A percentile compares a stretch with the other conserved stretches of the same genome.
These are phyloP conservation scores for Lapara coniferarum DNA, from an alignment of 2,888 invertebrate species.

Conservation along the genomic window DNA sequence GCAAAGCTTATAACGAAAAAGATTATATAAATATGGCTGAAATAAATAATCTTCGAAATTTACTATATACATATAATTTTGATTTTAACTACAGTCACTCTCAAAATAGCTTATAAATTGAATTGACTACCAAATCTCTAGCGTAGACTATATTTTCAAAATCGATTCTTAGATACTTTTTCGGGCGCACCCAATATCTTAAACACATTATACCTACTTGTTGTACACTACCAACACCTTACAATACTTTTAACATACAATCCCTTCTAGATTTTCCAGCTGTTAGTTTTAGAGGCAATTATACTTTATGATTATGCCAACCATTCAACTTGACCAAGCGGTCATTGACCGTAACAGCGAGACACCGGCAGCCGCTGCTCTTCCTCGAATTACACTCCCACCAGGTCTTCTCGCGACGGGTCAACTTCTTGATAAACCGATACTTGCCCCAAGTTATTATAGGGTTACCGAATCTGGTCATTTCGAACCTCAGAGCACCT, in stretches of 20 bases:
- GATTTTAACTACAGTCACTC: too few relatives aligned
- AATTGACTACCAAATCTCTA: too few relatives aligned
- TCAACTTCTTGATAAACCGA: slow-evolving; percentile 67
- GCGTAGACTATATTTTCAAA: neutral
- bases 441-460: slow-evolving; percentile 73
- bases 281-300: neutral
- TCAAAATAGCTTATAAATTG: too few relatives aligned
- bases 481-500: slow-evolving; percentile 57
- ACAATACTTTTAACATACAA: neutral
- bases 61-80: too few relatives aligned
- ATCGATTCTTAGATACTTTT: too few relatives aligned
- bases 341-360: slow-evolving; percentile 67
- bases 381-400: slow-evolving; percentile 74
- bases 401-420: slow-evolving; percentile 66
- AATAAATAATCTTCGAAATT: too few relatives aligned
- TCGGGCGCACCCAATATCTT: too few relatives aligned
- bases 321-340: slow-evolving; percentile 67
- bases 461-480: slow-evolving; percentile 68
- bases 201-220: too few relatives aligned
- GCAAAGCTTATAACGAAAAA: too few relatives aligned
- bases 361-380: slow-evolving; percentile 62
- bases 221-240: too few relatives aligned
- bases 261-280: neutral
- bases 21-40: too few relatives aligned
- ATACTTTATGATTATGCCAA: slow-evolving; percentile 64